Percentiles rank a stretch among this genome's conserved stretches.
Conservation (phyloP, 2,888 invertebrate genomes). For the Drosophila mercatorum region DNA sequence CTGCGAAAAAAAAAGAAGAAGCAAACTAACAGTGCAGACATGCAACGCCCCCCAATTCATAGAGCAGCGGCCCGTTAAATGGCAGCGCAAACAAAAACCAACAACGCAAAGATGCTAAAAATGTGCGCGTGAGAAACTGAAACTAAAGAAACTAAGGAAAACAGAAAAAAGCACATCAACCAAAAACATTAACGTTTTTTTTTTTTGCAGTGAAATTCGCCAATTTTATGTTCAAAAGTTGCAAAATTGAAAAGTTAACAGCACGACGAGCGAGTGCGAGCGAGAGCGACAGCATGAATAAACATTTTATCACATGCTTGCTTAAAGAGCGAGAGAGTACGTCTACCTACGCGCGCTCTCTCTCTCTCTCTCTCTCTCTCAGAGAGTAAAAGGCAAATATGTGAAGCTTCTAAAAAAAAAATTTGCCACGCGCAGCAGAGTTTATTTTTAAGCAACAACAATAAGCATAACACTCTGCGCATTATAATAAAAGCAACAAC, state of each 20-base stretch:
- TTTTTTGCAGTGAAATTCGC: slow-evolving; percentile 52
- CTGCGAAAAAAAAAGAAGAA: slow-evolving; percentile 2
- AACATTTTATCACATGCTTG: slow-evolving; percentile 59
- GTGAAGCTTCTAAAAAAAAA: slow-evolving; percentile 40
- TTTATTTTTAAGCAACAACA: slow-evolving; percentile 81
- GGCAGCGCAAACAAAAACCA: slow-evolving; percentile 51
- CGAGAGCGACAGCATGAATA: slow-evolving; percentile 64
- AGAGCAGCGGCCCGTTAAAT: slow-evolving; percentile 55
- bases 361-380: slow-evolving; percentile 9
- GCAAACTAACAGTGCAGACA: slow-evolving; percentile 42
- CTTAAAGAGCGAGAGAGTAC: slow-evolving; percentile 31
- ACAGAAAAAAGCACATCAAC: slow-evolving; percentile 7
- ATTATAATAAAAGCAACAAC: slow-evolving; percentile 72
- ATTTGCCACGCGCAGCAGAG: slow-evolving; percentile 74
- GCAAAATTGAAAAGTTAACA: slow-evolving; percentile 45
- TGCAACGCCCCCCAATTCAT: slow-evolving; percentile 47
- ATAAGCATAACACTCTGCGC: slow-evolving; percentile 59
- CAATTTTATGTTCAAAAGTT: slow-evolving; percentile 34
- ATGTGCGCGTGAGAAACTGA: slow-evolving; percentile 66
- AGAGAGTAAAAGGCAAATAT: slow-evolving; percentile 31
- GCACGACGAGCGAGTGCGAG: slow-evolving; percentile 13
- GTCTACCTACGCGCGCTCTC: not conserved
- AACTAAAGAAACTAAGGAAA: slow-evolving; percentile 6
- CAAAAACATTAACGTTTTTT: slow-evolving; percentile 24
- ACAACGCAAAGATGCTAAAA: slow-evolving; percentile 67